Evolutionary conservation across 2,797 vertebrate genomes (phyloP).

Genomic region (Propithecus deckenii): DNA sequence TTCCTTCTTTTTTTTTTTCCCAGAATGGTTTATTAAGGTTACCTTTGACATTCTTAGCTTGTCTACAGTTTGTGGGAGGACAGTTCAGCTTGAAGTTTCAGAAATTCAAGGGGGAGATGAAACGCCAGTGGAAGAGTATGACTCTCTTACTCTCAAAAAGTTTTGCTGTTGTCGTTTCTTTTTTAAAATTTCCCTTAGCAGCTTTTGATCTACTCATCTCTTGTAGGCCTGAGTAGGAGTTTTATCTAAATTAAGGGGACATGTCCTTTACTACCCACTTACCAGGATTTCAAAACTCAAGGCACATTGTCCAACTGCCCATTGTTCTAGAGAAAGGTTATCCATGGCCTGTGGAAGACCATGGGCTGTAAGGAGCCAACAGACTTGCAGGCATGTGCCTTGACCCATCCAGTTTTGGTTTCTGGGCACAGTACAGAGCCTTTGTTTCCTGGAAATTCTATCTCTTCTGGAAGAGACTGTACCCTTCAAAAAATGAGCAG

Average conservation of each 20-base stretch:
- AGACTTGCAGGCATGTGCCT: neutral
- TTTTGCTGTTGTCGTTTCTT: neutral
- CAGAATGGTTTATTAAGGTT: neutral
- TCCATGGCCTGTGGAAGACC: neutral
- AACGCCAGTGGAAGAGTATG: neutral
- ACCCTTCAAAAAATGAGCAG: neutral
- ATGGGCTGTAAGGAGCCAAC: neutral
- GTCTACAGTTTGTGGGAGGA: neutral
- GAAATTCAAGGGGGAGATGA: neutral
- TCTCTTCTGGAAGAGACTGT: neutral
- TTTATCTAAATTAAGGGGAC: slow-evolving; percentile 15
- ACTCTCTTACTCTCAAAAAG: neutral
- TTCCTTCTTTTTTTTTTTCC: neutral
- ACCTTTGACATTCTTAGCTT: slow-evolving; percentile 23
- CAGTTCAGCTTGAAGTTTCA: neutral
- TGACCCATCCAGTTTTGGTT: neutral
- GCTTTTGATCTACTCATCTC: neutral
- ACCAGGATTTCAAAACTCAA: slow-evolving; percentile 31
- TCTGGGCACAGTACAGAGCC: slow-evolving; percentile 6
- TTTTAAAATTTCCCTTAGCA: neutral
- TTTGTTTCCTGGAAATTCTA: neutral
- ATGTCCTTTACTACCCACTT: neutral
- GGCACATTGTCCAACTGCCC: neutral
- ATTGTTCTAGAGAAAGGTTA: neutral
- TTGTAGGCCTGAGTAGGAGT: neutral